Conservation (phyloP, 2,888 invertebrate genomes). For the Neoaliturus tenellus region DNA sequence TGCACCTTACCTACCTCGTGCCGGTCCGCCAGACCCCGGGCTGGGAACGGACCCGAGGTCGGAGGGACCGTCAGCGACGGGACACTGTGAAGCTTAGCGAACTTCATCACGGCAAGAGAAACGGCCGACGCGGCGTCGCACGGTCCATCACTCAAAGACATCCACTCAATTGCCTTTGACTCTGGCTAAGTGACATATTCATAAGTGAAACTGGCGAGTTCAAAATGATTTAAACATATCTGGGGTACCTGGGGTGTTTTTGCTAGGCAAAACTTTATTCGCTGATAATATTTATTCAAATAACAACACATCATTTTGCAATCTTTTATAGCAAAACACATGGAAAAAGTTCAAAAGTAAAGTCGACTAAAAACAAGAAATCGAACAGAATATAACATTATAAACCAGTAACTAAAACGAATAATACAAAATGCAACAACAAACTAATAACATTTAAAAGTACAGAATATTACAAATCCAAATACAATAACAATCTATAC, state of each 20-base stretch:
- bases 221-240: background rate
- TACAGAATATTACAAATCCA: too few relatives aligned
- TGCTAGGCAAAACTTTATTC: background rate
- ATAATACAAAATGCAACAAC: too few relatives aligned
- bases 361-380: too few relatives aligned
- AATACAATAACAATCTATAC: too few relatives aligned
- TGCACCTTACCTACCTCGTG: background rate
- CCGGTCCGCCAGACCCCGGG: background rate
- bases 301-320: background rate
- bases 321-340: background rate
- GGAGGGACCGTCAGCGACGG: background rate
- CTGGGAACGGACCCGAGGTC: conserved; percentile 10
- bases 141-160: background rate
- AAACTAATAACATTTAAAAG: too few relatives aligned
- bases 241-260: background rate
- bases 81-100: background rate
- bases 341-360: too few relatives aligned
- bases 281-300: background rate
- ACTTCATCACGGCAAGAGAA: background rate
- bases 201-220: background rate
- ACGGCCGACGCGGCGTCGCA: background rate
- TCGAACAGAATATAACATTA: too few relatives aligned
- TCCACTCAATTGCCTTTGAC: background rate
- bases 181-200: background rate
- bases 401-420: too few relatives aligned